phyloP scores from a whole-genome alignment of 2,888 invertebrate species.

The Chymomyza caudatula region DNA sequence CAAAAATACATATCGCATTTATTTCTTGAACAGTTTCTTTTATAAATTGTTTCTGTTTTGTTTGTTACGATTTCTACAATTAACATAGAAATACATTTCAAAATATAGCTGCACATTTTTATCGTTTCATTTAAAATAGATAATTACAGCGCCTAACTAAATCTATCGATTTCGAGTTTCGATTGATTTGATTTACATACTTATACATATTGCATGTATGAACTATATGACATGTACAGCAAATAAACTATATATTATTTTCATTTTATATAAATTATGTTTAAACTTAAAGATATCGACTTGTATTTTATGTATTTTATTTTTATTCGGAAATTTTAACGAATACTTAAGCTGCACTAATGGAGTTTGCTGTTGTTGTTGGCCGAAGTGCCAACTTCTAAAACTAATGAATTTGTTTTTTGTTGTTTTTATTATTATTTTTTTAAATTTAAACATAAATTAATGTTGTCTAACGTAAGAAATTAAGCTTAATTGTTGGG shows the following conservation, averaged over 20 bases:
- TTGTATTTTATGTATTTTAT: constrained; percentile 37
- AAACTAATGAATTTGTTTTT: no score
- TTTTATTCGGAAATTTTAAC: constrained; percentile 42
- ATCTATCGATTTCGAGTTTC: constrained; percentile 29
- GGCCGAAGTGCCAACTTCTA: constrained; percentile 3
- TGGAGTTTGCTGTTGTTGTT: constrained; percentile 23
- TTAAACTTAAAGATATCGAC: constrained; percentile 36
- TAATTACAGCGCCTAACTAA: constrained; percentile 18
- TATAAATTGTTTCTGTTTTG: constrained; percentile 5
- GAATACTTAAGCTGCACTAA: constrained; percentile 12
- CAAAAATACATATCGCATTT: constrained; percentile 70
- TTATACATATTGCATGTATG: constrained; percentile 29
- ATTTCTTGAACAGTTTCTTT: constrained; percentile 48
- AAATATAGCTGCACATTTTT: constrained; percentile 26
- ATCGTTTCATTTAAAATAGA: constrained; percentile 2
- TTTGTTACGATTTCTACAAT: constrained; percentile 27
- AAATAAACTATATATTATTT: constrained; percentile 28
- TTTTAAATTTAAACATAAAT: constrained; percentile 31
- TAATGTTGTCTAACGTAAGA: constrained; percentile 25
- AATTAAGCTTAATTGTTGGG: constrained; percentile 39
- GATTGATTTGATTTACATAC: constrained; percentile 30
- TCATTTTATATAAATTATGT: constrained; percentile 38
- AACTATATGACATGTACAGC: constrained; percentile 36
- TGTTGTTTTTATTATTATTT: constrained; percentile 2
- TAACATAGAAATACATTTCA: constrained; percentile 34